Base-by-base conservation (phyloP, 2,797 vertebrate genomes). In the Heterohyrax brucei region DNA sequence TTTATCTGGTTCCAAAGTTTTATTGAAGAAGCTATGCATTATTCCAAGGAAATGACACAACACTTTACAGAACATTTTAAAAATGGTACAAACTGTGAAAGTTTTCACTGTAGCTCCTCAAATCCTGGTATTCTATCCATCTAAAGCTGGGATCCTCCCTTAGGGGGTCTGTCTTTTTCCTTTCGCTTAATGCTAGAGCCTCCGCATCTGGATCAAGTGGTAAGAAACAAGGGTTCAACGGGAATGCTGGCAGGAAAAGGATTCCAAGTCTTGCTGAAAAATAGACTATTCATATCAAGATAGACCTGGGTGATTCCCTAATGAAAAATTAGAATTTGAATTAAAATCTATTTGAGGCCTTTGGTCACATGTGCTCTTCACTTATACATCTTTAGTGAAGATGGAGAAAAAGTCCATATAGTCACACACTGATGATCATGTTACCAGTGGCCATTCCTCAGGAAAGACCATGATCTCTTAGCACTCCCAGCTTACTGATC, bases 51-150 rank as follows among this genome's bases (percentile, higher is more conserved):
- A 86, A 80, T 46, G 30, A 73, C 39, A 83, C 39, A 86, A 72
- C 3, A 83, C 10, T 87, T 92, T 62, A 4, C n/a, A 88, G 48
- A 83, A 33, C 3, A 30, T 94, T 82, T 79, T 3, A 64, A 91
- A 94, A 87, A 59, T 12, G 50, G 87, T 33, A 19, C 61, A 72
- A 26, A 46, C 14, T 90, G 7, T 73, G 78, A 92, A 39, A 98
- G 98, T 98, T 98, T 99, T 33, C 98, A 93, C 81, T 98, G 98
- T 53, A 99, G 98, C 6, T 94, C 93, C 26, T 98, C 98, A 81
- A 98, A 98, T 59, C 1, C 89, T 96, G 0, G 97, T 39, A 2
- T 95, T 98, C 22, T 98, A 96, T 91, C 98, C 85, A 95, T 93
- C 98, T 96, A 81, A 18, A 0, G 99, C 77, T 76, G 97, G 96